Evolutionary conservation across 2,797 vertebrate species (phyloP), one percentile per base, ranked within the genome.

Genomic region (Acanthiza pusilla): DNA sequence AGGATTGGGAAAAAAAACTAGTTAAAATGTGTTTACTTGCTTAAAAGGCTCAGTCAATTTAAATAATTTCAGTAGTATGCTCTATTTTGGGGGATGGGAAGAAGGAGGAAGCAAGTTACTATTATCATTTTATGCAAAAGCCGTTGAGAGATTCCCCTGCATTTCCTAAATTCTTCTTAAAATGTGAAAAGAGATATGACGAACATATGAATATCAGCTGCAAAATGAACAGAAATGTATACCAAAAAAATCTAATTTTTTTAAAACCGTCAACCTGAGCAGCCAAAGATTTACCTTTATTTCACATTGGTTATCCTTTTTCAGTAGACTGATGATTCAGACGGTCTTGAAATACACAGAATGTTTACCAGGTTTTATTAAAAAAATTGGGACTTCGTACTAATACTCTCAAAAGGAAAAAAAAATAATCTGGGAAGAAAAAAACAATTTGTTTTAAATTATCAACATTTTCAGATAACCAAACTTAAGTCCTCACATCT

Each of bases 1-100:
- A 97, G 98, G 98, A 98, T 98, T 98, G 98, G 98, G 98, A 98
- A 99, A 99, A 99, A 99, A 99, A 99, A 97, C 98, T 98, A 98
- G 98, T 98, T 98, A 98, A 98, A 98, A 98, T 98, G 98, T 98
- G 98, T 98, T 98, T 98, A 98, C 98, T 98, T 98, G 98, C 98
- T 98, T 98, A 98, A 98, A 98, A 98, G 98, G 96, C 97, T 98
- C 97, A 97, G 97, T 97, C 98, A 97, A 98, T 98, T 98, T 98
- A 98, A 98, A 98, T 98, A 98, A 98, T 98, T 98, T 98, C 97
- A 97, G 97, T 97, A 97, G 96, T 97, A 96, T 97, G 97, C 84
- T 96, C 96, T 97, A 86, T 96, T 97, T 97, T 97, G 93, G 91
- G 93, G 95, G 92, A 91, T 88, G 94, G 92, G 87, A 72, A 93